Evolutionary conservation across 2,888 invertebrate genomes (phyloP), one percentile per base, ranked within the genome.

Genomic region (Polydrusus tereticollis): DNA sequence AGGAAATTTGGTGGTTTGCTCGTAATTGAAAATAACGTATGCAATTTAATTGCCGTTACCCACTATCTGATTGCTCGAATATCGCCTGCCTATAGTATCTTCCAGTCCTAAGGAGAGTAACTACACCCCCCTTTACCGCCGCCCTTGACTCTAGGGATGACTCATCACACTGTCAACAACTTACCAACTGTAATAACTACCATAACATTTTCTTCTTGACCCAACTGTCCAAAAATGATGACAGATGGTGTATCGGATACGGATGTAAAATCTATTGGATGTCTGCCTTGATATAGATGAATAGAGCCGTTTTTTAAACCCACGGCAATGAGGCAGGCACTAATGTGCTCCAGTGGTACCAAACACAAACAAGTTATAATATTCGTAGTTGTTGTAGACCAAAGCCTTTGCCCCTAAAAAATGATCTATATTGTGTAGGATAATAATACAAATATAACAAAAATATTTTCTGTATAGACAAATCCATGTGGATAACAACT

Each of bases 141-240:
- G n/a, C n/a, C n/a, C n/a, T n/a, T n/a, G n/a, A n/a, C n/a, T n/a
- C n/a, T n/a, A n/a, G n/a, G n/a, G n/a, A n/a, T n/a, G n/a, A n/a
- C n/a, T n/a, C n/a, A n/a, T n/a, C n/a, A n/a, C n/a, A n/a, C n/a
- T n/a, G n/a, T 36, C 2, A 36, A 36, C 10, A 38, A 50, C 65
- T 10, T 71, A 93, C 94, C 90, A 77, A 89, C 88, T 0, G 95
- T 95, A 0, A 96, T 89, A 80, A 97, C 90, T 0, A 95, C 90
- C 71, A 99, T 89, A 0, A 97, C 95, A 77, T 96, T 94, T 79
- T 98, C 98, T 83, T 99, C 99, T 84, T 97, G 92, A 0, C 99
- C 99, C 85, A 97, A 91, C 75, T 92, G 92, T 0, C 99, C 99
- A 84, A 94, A 98, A 77, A 90, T 89, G 86, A 98, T 90, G 0